Conservation (phyloP, 1,140 invertebrate species). For the Cyrtorhinus lividipennis region DNA sequence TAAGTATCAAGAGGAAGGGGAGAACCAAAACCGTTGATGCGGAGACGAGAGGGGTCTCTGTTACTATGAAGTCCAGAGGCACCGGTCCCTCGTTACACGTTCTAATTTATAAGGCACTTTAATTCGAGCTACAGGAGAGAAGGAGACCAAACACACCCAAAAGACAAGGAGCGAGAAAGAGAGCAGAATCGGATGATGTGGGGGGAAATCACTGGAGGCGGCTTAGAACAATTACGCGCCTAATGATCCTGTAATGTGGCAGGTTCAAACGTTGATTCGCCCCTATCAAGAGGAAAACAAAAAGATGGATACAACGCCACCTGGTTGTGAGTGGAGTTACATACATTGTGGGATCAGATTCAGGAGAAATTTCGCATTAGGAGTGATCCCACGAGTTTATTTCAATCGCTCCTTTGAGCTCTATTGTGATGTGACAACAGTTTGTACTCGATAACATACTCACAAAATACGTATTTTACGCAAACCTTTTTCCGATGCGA, state of each 20-base stretch:
- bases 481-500: too few relatives aligned
- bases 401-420: too few relatives aligned
- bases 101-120: background rate
- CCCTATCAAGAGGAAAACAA: background rate
- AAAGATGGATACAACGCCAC: too few relatives aligned
- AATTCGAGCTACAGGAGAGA: background rate
- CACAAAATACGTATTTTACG: too few relatives aligned
- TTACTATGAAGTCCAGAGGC: background rate
- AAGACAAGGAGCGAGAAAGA: background rate
- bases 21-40: background rate
- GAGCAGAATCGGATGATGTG: too few relatives aligned
- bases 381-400: too few relatives aligned
- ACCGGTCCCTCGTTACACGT: background rate
- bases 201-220: background rate
- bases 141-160: background rate
- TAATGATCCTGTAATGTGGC: background rate
- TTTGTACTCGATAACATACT: too few relatives aligned
- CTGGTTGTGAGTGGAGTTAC: too few relatives aligned
- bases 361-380: too few relatives aligned
- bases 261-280: background rate
- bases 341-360: too few relatives aligned
- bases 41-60: background rate
- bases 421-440: too few relatives aligned
- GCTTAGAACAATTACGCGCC: background rate
- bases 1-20: background rate